Evolutionary conservation across 2,113 vertebrate genomes (phyloP).

Genomic region (Scatophagus argus): DNA sequence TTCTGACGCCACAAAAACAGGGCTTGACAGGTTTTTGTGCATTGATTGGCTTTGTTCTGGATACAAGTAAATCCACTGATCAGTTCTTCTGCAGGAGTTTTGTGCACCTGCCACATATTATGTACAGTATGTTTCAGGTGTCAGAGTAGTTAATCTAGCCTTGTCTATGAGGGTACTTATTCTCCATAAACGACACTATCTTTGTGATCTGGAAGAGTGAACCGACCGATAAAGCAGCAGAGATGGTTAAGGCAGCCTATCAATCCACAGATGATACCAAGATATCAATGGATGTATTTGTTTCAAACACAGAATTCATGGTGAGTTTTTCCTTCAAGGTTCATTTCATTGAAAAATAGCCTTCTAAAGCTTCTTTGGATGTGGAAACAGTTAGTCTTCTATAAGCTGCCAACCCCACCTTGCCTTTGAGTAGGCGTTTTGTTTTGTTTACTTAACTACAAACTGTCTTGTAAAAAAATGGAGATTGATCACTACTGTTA

Average conservation of each 20-base stretch:
- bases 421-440: background rate
- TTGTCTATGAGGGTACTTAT: background rate
- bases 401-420: background rate
- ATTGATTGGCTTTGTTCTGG: background rate
- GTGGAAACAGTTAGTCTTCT: background rate
- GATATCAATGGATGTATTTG: background rate
- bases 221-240: slow-evolving; percentile 37
- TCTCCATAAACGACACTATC: background rate
- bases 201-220: slow-evolving; percentile 28
- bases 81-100: background rate
- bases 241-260: slow-evolving; percentile 32
- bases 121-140: background rate
- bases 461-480: background rate
- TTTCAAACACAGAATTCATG: background rate
- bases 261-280: slow-evolving; percentile 25
- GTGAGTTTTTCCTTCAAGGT: background rate
- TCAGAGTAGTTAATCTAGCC: background rate
- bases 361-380: background rate
- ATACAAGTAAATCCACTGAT: background rate
- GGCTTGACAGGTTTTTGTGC: background rate
- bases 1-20: background rate
- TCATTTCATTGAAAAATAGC: background rate
- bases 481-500: background rate
- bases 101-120: background rate
- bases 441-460: background rate